Evolutionary conservation across 2,113 vertebrate genomes (phyloP), one percentile per base, ranked within the genome.

Genomic region (Anser brachyrhynchus): DNA sequence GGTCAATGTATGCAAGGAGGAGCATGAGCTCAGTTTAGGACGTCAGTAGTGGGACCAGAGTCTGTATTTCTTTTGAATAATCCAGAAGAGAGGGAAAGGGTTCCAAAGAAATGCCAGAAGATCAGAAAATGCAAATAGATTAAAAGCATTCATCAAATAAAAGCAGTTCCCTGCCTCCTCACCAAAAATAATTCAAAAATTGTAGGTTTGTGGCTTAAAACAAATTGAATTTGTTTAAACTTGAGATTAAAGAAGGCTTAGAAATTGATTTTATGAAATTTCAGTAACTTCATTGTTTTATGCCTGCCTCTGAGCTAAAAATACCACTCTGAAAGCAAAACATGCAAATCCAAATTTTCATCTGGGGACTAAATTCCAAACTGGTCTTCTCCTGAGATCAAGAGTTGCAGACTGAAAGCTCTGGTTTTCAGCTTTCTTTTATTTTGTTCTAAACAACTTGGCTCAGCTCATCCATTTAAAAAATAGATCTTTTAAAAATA

Each of bases 211-310:
- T 87, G 66, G 66, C 62, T 82, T 78, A 71, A 66, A 82, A 37
- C 4, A 84, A 84, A 78, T 74, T 39, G 18, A 78, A 88, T 85
- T 84, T 75, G 18, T 8, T 52, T 90, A 58, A 72, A 64, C 51
- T 41, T 79, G 52, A 69, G n/a, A 37, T 55, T 89, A 58, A 55
- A 64, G n/a, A 90, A 85, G 41, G 43, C 46, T 90, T 72, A 66
- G 57, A 59, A 82, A 90, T 69, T 59, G 52, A 75, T 90, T 75
- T 82, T 64, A 59, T 67, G 71, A 90, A 78, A 85, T 58, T 67
- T 75, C 23, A 64, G 1, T 49, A 14, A 39, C 73, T 64, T 59
- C 8, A 17, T 33, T 69, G 21, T 1, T 57, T 91, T 87, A 72
- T 13, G 17, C 51, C 41, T 75, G 37, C 7, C 39, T 71, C n/a